These are phyloP conservation scores for Hydrophis major DNA, from an alignment of 2,797 vertebrate genomes.

Conservation along the genomic window DNA sequence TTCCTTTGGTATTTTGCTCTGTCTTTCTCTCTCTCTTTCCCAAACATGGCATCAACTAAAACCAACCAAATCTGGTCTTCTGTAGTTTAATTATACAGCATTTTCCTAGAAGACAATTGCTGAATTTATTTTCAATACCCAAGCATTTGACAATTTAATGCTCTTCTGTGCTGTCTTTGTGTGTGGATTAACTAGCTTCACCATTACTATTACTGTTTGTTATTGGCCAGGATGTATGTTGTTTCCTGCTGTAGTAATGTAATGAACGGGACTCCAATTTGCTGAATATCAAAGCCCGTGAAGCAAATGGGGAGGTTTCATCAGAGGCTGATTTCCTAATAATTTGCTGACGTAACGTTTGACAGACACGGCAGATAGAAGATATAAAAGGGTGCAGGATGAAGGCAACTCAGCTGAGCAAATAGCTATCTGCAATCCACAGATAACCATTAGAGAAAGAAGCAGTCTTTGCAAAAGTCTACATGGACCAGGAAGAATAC, in stretches of 20 bases:
- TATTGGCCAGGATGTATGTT: not conserved
- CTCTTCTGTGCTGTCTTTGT: not conserved
- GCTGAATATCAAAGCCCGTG: slow-evolving; percentile 65
- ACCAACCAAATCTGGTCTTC: not conserved
- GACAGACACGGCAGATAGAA: slow-evolving; percentile 54
- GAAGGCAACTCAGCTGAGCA: slow-evolving; percentile 29
- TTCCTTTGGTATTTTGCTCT: not conserved
- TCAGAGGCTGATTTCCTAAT: slow-evolving; percentile 54
- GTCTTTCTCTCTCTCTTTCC: not conserved
- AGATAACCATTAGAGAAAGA: not conserved
- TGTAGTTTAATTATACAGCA: not conserved
- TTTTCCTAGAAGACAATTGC: not conserved
- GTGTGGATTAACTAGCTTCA: not conserved
- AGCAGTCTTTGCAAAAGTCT: not conserved
- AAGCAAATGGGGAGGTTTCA: slow-evolving; percentile 52
- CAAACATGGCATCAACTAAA: not conserved
- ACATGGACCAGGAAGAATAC: slow-evolving; percentile 74
- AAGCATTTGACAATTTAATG: not conserved
- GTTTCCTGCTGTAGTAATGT: not conserved
- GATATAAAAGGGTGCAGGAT: slow-evolving; percentile 58
- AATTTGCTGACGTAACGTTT: slow-evolving; percentile 58
- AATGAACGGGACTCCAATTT: slow-evolving; percentile 17
- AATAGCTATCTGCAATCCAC: slow-evolving; percentile 25
- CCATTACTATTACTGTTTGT: not conserved
- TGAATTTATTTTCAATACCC: not conserved